Evolutionary conservation across 2,797 vertebrate genomes (phyloP).

Genomic region (Bradypus variegatus): DNA sequence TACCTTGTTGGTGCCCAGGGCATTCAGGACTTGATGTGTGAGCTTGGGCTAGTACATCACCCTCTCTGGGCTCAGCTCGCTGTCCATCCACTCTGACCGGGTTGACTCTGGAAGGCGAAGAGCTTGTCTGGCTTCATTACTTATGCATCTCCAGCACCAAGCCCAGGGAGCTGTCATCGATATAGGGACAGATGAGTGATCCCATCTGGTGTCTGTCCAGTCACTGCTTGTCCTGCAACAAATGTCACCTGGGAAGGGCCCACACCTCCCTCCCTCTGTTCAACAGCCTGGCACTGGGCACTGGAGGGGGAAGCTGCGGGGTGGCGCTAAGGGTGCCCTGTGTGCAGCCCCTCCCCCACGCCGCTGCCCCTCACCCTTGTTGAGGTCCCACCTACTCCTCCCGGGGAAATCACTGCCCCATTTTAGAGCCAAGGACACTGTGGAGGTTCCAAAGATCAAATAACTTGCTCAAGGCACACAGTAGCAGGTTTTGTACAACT

Average conservation of each 20-base stretch:
- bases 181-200: rapidly evolving
- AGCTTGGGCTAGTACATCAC: not conserved
- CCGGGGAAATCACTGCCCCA: not conserved
- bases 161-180: not conserved
- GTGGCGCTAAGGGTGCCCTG: not conserved
- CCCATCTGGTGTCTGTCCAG: not conserved
- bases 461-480: not conserved
- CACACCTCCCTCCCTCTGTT: not conserved
- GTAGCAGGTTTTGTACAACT: no score
- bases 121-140: not conserved
- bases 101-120: not conserved
- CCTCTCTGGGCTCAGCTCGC: not conserved
- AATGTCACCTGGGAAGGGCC: not conserved
- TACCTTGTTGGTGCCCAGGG: not conserved
- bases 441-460: not conserved
- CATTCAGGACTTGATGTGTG: no score
- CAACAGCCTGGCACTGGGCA: not conserved
- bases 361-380: not conserved
- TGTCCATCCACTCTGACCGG: no score
- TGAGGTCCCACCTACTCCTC: not conserved
- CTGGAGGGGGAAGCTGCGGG: not conserved
- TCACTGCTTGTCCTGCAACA: not conserved
- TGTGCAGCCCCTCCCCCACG: rapidly evolving
- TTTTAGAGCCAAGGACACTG: not conserved
- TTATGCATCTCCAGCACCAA: not conserved